Evolutionary conservation across 2,797 vertebrate genomes (phyloP), one percentile per base, ranked within the genome.

Genomic region (Pantherophis alleghaniensis): DNA sequence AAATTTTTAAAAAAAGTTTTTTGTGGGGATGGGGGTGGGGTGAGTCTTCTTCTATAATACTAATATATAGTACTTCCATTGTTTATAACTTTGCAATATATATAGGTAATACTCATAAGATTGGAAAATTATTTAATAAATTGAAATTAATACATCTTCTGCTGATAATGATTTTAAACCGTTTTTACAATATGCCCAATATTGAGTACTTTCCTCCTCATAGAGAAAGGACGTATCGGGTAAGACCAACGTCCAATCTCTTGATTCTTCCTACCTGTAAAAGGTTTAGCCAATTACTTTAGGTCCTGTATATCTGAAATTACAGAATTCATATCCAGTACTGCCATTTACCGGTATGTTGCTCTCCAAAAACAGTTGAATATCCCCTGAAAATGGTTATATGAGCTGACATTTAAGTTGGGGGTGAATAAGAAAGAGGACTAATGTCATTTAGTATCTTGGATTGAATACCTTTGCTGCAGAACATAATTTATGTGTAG

Each of bases 381-480:
- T 5, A 61, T 91, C 10, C 28, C 2, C 11, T 92, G n/a, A 55
- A 88, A 88, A 55, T 88, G 22, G 47, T 92, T 56, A 69, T 88
- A 14, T 92, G 91, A 69, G 18, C 26, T 57, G 61, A 5, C 24
- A 7, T 69, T 94, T 96, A 96, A 95, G 95, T 93, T 96, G 95
- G 94, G 93, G 94, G 95, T 95, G 94, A 94, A 94, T 94, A 96
- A 95, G 94, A 94, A 96, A 94, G 93, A 94, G 95, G 37, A 42
- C 74, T 79, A 79, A 79, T 79, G 7, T 42, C 32, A 79, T 79
- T 79, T 79, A 79, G 32, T 79, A 79, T 42, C 69, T 79, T 79
- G 74, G 74, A 5, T 47, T 83, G 74, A 83, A 74, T 74, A 74
- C 6, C 18, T 79, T 79, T 47, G 37, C 74, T 83, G 37, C 20